Conservation (phyloP, 2,888 invertebrate species). For the Papilio gigon region DNA sequence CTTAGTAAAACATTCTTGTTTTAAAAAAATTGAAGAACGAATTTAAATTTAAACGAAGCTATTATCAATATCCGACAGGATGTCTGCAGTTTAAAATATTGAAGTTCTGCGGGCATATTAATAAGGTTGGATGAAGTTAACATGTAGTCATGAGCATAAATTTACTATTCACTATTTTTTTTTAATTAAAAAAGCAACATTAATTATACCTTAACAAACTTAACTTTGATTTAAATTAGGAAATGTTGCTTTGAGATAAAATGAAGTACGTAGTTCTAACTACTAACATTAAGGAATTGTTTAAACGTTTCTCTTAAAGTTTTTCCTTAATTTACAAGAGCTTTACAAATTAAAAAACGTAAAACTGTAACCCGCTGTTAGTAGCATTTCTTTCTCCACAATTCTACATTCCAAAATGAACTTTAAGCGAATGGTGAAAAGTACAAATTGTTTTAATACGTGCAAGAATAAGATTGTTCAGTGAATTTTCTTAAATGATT, state of each 20-base stretch:
- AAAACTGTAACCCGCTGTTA: conserved; percentile 2
- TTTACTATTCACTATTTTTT: background rate
- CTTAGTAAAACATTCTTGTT: no score
- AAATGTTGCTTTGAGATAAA: background rate
- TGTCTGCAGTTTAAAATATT: background rate
- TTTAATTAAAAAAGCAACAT: background rate
- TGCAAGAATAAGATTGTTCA: background rate
- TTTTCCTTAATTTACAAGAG: conserved; percentile 30
- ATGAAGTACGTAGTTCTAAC: background rate
- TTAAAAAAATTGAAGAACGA: background rate
- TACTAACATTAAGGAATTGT: background rate
- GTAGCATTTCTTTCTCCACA: conserved; percentile 10
- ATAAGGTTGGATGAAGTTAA: conserved; percentile 1
- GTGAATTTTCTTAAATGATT: conserved; percentile 30
- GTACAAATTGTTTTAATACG: background rate
- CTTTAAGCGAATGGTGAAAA: background rate
- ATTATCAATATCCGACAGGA: background rate
- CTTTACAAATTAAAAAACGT: conserved; percentile 27
- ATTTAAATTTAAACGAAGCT: background rate
- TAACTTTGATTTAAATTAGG: background rate
- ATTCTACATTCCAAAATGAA: background rate
- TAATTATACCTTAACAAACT: no score
- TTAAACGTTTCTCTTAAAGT: conserved; percentile 19
- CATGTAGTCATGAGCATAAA: background rate
- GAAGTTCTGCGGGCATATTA: conserved; percentile 1